These are phyloP conservation scores for Brenthis ino DNA, from an alignment of 2,888 invertebrate species.

Conservation along the genomic window DNA sequence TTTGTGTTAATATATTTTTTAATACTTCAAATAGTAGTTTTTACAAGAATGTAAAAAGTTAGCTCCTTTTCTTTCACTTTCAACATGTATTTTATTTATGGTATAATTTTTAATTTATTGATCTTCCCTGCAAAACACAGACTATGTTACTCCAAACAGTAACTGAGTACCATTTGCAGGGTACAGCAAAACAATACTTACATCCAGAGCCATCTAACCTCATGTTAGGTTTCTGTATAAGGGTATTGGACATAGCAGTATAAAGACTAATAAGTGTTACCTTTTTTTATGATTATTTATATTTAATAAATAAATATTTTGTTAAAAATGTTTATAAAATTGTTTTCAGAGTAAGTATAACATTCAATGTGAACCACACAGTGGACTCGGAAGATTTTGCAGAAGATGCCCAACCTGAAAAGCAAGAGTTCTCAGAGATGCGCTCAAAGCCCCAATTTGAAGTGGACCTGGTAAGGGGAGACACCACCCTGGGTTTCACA, in stretches of 20 bases:
- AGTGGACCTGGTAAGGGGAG: constrained; percentile 91
- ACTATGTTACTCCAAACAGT: constrained; percentile 21
- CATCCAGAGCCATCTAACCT: constrained; percentile 36
- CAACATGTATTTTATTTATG: neutral
- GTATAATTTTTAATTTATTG: neutral
- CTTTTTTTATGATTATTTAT: neutral
- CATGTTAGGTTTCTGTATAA: constrained; percentile 37
- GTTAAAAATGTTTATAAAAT: constrained; percentile 13
- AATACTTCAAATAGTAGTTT: no score
- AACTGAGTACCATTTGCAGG: constrained; percentile 44
- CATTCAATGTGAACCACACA: constrained; percentile 96
- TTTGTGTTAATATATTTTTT: no score
- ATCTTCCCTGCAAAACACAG: neutral
- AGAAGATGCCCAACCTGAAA: constrained; percentile 84
- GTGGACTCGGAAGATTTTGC: constrained; percentile 92
- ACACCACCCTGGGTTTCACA: constrained; percentile 90
- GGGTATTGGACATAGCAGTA: constrained; percentile 10
- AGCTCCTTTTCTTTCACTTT: neutral
- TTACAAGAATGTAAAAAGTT: no score
- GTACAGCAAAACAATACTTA: constrained; percentile 43
- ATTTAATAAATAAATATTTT: neutral
- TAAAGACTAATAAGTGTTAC: neutral
- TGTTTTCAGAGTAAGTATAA: constrained; percentile 62
- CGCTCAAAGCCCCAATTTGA: constrained; percentile 96
- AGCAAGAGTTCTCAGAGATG: constrained; percentile 91